A percentile compares a stretch with the other conserved stretches of the same genome.
Conservation (phyloP, 2,797 vertebrate species). For the Muscicapa comitata region DNA sequence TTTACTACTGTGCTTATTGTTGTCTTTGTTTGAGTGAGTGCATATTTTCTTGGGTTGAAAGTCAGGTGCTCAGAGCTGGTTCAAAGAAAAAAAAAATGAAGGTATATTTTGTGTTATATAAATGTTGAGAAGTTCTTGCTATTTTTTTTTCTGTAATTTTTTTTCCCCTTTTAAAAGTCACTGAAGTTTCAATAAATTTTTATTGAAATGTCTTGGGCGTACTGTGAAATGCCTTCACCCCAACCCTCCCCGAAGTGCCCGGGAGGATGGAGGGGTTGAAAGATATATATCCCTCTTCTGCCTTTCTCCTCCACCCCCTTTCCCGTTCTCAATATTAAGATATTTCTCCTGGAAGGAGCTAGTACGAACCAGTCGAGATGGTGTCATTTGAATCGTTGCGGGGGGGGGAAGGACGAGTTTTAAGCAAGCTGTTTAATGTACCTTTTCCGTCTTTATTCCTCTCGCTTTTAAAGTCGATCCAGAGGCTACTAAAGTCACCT, state of each 20-base stretch:
- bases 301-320: neutral
- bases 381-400: neutral
- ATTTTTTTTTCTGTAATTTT: conserved; percentile 75
- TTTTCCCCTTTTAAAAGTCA: conserved; percentile 79
- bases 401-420: neutral
- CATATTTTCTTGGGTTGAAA: conserved; percentile 71
- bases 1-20: conserved; percentile 73
- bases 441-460: neutral
- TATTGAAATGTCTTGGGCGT: conserved; percentile 82
- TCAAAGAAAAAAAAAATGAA: conserved; percentile 76
- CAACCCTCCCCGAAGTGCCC: neutral
- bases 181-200: conserved; percentile 94
- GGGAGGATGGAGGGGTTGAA: neutral
- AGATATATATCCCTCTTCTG: neutral
- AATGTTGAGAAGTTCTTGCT: conserved; percentile 80
- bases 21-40: conserved; percentile 62
- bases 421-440: conserved; percentile 36
- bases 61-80: conserved; percentile 81
- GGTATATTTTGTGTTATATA: conserved; percentile 88
- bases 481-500: conserved; percentile 38
- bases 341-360: neutral
- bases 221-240: conserved; percentile 48
- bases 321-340: neutral
- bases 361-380: conserved; percentile 3
- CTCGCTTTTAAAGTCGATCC: conserved; percentile 12